These are phyloP conservation scores for Megaleporinus macrocephalus DNA, from an alignment of 2,113 vertebrate genomes.

Conservation along the genomic window DNA sequence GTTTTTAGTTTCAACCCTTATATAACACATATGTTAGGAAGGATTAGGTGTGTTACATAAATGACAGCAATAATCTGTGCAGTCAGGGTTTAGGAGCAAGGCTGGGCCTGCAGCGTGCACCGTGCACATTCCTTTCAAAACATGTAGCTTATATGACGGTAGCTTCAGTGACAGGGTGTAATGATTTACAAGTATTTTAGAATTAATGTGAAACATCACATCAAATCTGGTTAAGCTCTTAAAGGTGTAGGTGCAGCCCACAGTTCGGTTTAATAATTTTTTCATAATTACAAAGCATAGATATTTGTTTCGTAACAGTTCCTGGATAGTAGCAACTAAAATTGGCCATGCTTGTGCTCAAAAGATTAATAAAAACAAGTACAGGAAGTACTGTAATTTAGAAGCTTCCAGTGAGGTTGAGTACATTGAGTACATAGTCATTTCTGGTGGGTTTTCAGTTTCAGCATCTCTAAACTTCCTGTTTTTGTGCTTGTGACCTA, in stretches of 20 bases:
- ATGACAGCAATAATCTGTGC: not conserved
- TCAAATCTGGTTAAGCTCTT: not conserved
- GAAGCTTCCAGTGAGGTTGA: not conserved
- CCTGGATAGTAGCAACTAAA: too few relatives aligned
- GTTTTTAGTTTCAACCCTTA: not conserved
- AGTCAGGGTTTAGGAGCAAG: not conserved
- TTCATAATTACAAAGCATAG: too few relatives aligned
- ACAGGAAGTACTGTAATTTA: too few relatives aligned
- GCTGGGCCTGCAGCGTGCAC: not conserved
- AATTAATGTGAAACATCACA: not conserved
- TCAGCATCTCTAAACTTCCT: not conserved
- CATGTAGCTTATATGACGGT: not conserved
- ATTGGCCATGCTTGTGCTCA: too few relatives aligned
- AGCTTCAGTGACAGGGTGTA: not conserved
- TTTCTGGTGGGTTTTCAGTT: too few relatives aligned
- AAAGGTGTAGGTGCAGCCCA: not conserved
- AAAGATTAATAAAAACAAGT: too few relatives aligned
- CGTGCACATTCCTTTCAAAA: not conserved
- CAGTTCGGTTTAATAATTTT: too few relatives aligned
- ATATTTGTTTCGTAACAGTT: too few relatives aligned
- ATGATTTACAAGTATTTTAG: not conserved
- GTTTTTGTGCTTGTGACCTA: slow-evolving; percentile 18
- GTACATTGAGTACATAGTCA: not conserved
- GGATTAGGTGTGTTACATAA: not conserved
- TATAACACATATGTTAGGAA: not conserved